Percentiles rank a stretch among this genome's conserved stretches.
Evolutionary conservation across 1,140 invertebrate species (phyloP).

Genomic region (Pygmarrhopalites habei): DNA sequence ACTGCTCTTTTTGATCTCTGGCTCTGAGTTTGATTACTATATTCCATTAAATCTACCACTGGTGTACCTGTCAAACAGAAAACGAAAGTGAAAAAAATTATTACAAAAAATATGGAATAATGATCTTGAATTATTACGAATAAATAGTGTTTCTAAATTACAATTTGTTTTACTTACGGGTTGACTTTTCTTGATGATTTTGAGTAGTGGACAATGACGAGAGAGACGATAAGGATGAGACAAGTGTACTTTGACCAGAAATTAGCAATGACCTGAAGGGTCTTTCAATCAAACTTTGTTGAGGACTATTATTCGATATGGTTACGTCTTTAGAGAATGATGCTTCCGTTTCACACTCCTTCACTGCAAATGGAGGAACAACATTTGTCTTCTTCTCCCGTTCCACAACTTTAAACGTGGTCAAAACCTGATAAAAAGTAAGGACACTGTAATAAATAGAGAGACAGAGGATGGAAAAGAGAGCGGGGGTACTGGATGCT

Average conservation of each 20-base stretch:
- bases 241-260: constrained; percentile 50
- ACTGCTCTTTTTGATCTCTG: background rate
- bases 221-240: constrained; percentile 44
- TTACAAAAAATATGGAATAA: background rate
- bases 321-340: constrained; percentile 19
- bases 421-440: no score
- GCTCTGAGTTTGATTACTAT: background rate
- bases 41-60: constrained; percentile 7
- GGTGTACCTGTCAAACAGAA: background rate
- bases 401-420: constrained; percentile 99
- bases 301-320: constrained; percentile 17
- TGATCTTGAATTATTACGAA: background rate
- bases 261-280: constrained; percentile 54
- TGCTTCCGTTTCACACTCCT: constrained; percentile 23
- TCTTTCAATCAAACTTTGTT: constrained; percentile 41
- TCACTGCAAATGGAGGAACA: constrained; percentile 33
- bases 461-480: no score
- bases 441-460: no score
- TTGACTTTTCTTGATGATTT: constrained; percentile 15
- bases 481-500: no score
- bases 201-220: constrained; percentile 33
- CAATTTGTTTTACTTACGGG: no score
- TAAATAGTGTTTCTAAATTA: no score
- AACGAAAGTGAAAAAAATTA: background rate
- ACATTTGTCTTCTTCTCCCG: constrained; percentile 96